These are phyloP conservation scores for Peromyscus aztecus DNA, from an alignment of 2,797 vertebrate species.

Conservation along the genomic window DNA sequence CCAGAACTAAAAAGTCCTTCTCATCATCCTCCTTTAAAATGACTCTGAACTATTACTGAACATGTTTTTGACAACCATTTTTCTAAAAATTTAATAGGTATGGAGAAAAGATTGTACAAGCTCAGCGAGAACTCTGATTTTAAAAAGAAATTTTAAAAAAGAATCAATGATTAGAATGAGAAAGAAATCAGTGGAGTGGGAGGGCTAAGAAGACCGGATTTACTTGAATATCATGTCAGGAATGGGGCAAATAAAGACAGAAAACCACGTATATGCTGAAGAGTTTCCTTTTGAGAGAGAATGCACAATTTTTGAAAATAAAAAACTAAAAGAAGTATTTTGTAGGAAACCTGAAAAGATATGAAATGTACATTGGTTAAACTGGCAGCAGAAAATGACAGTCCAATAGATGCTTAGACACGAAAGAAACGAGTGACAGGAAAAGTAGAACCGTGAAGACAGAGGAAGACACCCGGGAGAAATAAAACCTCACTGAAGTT, in stretches of 20 bases:
- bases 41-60: not conserved
- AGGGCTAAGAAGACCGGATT: not conserved
- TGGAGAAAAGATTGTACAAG: not conserved
- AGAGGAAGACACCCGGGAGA: conserved; percentile 66
- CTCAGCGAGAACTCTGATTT: not conserved
- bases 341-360: not conserved
- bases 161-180: not conserved
- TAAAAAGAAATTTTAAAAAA: not conserved
- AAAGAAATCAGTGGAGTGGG: not conserved
- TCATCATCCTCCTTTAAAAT: not conserved
- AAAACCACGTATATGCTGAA: not conserved
- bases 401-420: conserved; percentile 68
- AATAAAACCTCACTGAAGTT: conserved; percentile 75
- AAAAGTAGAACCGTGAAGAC: conserved; percentile 64
- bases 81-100: not conserved
- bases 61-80: not conserved
- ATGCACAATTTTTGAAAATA: not conserved
- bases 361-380: conserved; percentile 45
- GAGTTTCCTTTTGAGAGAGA: not conserved
- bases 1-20: not conserved
- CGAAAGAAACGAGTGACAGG: conserved; percentile 71
- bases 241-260: not conserved
- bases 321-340: not conserved
- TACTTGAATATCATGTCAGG: not conserved
- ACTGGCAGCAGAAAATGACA: conserved; percentile 73